Conservation (phyloP, 2,113 vertebrate species). For the Aptenodytes patagonicus region DNA sequence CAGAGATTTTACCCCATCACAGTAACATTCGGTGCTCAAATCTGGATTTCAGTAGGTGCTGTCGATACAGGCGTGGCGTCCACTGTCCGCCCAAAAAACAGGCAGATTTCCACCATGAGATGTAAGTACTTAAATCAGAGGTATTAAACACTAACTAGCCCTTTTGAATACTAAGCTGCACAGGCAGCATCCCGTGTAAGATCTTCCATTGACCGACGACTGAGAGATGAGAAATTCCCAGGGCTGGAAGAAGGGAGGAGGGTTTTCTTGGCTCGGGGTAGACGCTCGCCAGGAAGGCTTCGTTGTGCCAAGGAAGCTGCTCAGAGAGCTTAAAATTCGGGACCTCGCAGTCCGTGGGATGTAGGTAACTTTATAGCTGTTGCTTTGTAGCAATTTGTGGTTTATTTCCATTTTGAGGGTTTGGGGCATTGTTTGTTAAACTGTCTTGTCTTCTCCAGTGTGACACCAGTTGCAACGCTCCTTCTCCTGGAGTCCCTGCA, state of each 20-base stretch:
- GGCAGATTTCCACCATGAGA: not conserved
- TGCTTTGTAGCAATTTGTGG: not conserved
- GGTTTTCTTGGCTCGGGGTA: not conserved
- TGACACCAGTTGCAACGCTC: not conserved
- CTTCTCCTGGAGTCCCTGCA: not conserved
- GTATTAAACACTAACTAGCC: not conserved
- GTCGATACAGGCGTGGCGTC: not conserved
- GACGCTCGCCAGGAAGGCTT: accelerated
- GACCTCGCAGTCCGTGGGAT: not conserved
- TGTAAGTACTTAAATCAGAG: not conserved
- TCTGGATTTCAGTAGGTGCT: not conserved
- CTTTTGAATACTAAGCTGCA: not conserved
- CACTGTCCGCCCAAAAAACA: not conserved
- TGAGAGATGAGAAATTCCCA: not conserved
- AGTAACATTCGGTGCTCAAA: not conserved
- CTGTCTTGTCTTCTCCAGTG: not conserved
- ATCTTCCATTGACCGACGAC: not conserved
- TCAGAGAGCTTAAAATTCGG: not conserved
- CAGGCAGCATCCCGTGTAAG: not conserved
- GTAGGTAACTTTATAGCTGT: not conserved
- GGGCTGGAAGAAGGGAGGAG: not conserved
- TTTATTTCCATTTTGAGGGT: not conserved
- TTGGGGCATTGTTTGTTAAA: not conserved
- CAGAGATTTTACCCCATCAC: not conserved
- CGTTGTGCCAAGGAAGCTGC: not conserved